phyloP scores from a whole-genome alignment of 1,140 invertebrate species.

The Drosophila aff. region DNA sequence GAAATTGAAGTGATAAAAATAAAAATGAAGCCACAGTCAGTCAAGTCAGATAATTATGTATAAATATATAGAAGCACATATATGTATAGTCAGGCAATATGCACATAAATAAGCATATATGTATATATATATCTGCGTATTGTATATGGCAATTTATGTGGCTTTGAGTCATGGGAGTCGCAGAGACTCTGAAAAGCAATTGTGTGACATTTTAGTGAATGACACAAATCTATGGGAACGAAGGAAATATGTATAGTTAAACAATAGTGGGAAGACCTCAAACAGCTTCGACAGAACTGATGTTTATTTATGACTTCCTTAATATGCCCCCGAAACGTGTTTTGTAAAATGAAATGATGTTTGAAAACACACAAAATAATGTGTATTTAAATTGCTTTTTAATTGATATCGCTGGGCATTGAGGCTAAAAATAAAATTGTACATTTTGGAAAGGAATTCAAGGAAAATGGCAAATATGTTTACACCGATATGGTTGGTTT shows the following conservation, averaged over 20 bases:
- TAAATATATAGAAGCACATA: conserved; percentile 27
- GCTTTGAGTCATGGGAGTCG: conserved; percentile 41
- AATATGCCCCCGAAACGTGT: conserved; percentile 14
- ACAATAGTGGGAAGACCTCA: conserved; percentile 38
- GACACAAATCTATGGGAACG: conserved; percentile 45
- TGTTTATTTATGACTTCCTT: conserved; percentile 48
- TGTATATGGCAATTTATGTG: conserved; percentile 47
- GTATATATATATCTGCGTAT: not conserved
- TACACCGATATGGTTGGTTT: not conserved
- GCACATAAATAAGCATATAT: conserved; percentile 11
- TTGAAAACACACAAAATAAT: conserved; percentile 12
- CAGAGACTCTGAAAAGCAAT: conserved; percentile 24
- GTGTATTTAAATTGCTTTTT: conserved; percentile 34
- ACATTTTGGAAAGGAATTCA: conserved; percentile 12
- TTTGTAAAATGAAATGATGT: conserved; percentile 13
- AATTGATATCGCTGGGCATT: conserved; percentile 24
- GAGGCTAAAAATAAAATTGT: conserved; percentile 19
- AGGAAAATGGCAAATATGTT: not conserved
- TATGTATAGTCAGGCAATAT: not conserved
- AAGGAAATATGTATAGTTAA: conserved; percentile 10
- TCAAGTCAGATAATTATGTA: conserved; percentile 43
- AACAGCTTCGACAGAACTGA: conserved; percentile 18
- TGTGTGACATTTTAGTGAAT: conserved; percentile 49
- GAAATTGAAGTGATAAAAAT: conserved; percentile 79
- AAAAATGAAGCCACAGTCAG: conserved; percentile 64